phyloP scores from a whole-genome alignment of 2,797 vertebrate species.

The Microchirus variegatus region DNA sequence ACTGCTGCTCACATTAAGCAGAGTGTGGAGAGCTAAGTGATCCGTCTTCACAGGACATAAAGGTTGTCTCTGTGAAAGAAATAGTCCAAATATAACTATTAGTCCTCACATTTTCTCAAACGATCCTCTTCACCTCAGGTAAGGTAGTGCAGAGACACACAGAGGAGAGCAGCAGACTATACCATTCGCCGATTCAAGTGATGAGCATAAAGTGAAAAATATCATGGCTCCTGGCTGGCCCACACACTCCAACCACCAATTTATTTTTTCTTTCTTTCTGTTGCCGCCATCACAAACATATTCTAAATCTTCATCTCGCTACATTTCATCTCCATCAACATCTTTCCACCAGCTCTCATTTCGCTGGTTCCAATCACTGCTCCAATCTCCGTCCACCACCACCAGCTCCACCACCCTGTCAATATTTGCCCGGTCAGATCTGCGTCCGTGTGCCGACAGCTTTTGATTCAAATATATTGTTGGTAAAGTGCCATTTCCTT shows the following conservation, averaged over 20 bases:
- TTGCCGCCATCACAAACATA: constrained; percentile 29
- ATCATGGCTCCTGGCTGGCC: constrained; percentile 41
- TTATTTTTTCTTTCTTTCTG: constrained; percentile 23
- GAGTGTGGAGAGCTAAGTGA: constrained; percentile 20
- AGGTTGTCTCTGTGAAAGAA: constrained; percentile 38
- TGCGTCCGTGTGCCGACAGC: constrained; percentile 21
- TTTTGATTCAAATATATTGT: constrained; percentile 41
- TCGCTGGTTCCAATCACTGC: constrained; percentile 24
- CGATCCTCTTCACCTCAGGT: constrained; percentile 53
- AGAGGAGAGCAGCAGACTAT: constrained; percentile 24
- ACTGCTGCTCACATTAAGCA: constrained; percentile 20
- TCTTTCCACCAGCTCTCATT: constrained; percentile 26
- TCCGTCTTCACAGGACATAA: constrained; percentile 23
- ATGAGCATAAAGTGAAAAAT: constrained; percentile 48
- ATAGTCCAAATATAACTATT: constrained; percentile 51
- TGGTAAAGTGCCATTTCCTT: constrained; percentile 3
- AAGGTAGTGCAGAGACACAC: constrained; percentile 33
- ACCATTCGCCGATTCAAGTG: constrained; percentile 49
- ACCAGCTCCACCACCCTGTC: too few relatives aligned
- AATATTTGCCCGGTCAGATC: constrained; percentile 44
- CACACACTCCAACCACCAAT: constrained; percentile 26
- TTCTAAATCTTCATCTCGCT: constrained; percentile 3
- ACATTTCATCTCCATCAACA: constrained; percentile 3
- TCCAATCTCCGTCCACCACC: constrained; percentile 16
- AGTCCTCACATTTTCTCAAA: constrained; percentile 41